phyloP scores from a whole-genome alignment of 2,888 invertebrate genomes.

The Palloptera scutellata region DNA sequence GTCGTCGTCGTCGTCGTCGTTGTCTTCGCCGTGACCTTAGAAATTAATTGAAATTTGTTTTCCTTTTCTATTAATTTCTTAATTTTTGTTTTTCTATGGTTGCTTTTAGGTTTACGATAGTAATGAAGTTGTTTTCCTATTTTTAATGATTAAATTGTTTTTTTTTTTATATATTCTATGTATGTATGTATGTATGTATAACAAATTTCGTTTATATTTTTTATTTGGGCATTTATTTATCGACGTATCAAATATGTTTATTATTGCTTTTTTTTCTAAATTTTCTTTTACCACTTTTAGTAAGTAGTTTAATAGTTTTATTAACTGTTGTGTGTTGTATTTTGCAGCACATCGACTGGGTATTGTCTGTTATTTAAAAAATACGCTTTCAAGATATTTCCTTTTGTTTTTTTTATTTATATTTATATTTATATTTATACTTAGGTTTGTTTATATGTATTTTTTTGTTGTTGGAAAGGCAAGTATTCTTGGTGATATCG shows the following conservation, averaged over 20 bases:
- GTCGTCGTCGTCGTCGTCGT: not conserved
- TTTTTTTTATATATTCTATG: slow-evolving; percentile 11
- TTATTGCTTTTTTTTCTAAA: slow-evolving; percentile 21
- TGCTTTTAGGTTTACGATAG: not conserved
- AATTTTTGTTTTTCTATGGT: slow-evolving; percentile 14
- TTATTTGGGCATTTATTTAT: slow-evolving; percentile 16
- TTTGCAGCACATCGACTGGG: no score
- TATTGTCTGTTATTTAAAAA: slow-evolving; percentile 17
- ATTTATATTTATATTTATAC: slow-evolving; percentile 16
- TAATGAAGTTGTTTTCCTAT: slow-evolving; percentile 13
- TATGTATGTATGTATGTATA: slow-evolving; percentile 32
- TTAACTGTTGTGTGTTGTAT: slow-evolving; percentile 24
- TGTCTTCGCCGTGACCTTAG: not conserved
- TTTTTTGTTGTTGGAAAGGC: slow-evolving; percentile 40
- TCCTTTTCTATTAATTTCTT: slow-evolving; percentile 7
- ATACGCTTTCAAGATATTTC: slow-evolving; percentile 22
- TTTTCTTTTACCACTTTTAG: slow-evolving; percentile 13
- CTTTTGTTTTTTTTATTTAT: slow-evolving; percentile 21
- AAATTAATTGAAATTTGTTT: not conserved
- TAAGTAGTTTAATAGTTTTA: slow-evolving; percentile 35
- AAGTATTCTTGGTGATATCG: slow-evolving; percentile 43
- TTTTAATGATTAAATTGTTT: slow-evolving; percentile 7
- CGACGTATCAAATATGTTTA: slow-evolving; percentile 24
- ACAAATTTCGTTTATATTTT: slow-evolving; percentile 33
- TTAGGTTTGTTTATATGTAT: slow-evolving; percentile 14